Evolutionary conservation across 2,797 vertebrate genomes (phyloP).

Genomic region (Cichlasoma orientale): DNA sequence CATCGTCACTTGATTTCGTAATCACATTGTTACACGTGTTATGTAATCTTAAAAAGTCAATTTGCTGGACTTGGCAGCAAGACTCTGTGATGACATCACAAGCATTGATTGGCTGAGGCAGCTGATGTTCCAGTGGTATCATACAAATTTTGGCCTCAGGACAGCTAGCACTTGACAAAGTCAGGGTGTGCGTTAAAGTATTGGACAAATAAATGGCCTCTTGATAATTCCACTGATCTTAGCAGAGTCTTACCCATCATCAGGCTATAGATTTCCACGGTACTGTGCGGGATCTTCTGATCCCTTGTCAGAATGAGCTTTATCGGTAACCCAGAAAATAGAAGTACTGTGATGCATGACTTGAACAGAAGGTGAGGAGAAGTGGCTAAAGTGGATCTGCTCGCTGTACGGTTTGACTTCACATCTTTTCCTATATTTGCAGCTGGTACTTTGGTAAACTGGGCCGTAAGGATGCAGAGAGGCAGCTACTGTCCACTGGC

Average conservation of each 20-base stretch:
- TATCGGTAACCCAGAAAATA: not conserved
- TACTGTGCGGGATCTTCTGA: not conserved
- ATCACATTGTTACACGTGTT: not conserved
- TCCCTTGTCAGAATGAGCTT: not conserved
- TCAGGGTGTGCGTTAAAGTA: not conserved
- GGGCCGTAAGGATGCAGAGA: constrained; percentile 95
- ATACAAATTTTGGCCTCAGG: not conserved
- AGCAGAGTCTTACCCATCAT: not conserved
- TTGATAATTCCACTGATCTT: not conserved
- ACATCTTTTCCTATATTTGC: not conserved
- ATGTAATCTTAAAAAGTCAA: not conserved
- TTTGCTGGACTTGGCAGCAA: not conserved
- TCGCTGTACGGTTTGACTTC: not conserved
- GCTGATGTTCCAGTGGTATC: not conserved
- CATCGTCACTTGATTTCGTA: not conserved
- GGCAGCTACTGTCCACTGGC: constrained; percentile 92
- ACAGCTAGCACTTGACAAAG: not conserved
- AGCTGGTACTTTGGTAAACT: constrained; percentile 99
- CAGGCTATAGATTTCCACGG: not conserved
- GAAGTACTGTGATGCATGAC: not conserved
- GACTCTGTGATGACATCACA: not conserved
- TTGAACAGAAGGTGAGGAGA: not conserved
- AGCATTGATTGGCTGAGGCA: not conserved
- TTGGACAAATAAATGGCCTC: not conserved
- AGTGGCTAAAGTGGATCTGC: not conserved